Evolutionary conservation across 2,797 vertebrate genomes (phyloP), one percentile per base, ranked within the genome.

Genomic region (Pogoniulus pusillus): DNA sequence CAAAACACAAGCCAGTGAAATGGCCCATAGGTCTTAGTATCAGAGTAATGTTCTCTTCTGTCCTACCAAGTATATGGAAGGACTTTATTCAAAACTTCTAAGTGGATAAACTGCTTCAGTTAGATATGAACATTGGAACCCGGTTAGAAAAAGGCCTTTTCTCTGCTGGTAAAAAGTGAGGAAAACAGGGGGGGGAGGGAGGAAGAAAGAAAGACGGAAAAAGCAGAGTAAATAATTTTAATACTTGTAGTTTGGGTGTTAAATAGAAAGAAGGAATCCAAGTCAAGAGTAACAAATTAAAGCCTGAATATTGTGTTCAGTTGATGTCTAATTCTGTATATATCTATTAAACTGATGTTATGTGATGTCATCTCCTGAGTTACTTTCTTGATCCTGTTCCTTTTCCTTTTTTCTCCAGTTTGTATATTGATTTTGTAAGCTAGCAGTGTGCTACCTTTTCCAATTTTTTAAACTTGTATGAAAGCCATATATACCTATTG

Each of bases 381-480:
- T 95, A 92, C 68, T 79, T 82, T 78, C 71, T 60, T 91, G 41
- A 89, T 85, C 55, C 37, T 91, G 10, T 92, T 92, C 35, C 35
- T 73, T 85, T 91, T 49, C 47, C 47, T 49, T 47, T 63, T 43
- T 18, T 72, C 66, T 22, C 17, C 66, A 43, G 68, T 94, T 91
- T 89, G 70, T 89, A 88, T 92, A 94, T 96, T 94, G 94, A 93
- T 91, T 94, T 91, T 93, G 86, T 96, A 96, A 96, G 93, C 93
- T 89, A 81, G 96, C 62, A 54, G 63, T 43, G 54, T 92, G 85
- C 93, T 96, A 95, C 88, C 74, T 75, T 93, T 93, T 75, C 16
- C 12, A 27, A 95, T 95, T 94, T 49, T 24, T 47, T 23, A 94
- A 95, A 93, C 69, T 68, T 94, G 82, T 95, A 79, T 82, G 93